A percentile compares a stretch with the other conserved stretches of the same genome.
Evolutionary conservation across 2,888 invertebrate species (phyloP).

Genomic region (Drosophila mayaguana): DNA sequence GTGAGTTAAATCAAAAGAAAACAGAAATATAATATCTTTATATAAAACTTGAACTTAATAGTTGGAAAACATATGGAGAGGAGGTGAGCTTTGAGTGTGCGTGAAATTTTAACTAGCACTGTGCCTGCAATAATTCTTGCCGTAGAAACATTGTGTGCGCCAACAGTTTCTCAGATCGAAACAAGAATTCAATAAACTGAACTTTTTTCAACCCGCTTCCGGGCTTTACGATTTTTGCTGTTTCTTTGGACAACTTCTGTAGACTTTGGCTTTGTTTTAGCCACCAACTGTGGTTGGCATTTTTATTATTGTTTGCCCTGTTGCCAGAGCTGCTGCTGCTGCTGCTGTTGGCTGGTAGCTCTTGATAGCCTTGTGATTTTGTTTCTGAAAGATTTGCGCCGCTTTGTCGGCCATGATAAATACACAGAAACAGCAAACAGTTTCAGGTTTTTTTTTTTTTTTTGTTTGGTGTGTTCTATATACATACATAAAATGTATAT

Average conservation of each 20-base stretch:
- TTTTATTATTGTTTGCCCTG: slow-evolving; percentile 72
- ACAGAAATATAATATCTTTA: neutral
- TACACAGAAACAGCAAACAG: slow-evolving; percentile 60
- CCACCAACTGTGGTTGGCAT: slow-evolving; percentile 77
- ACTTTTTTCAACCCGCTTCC: slow-evolving; percentile 62
- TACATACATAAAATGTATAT: slow-evolving; percentile 7
- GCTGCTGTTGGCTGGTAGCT: slow-evolving; percentile 30
- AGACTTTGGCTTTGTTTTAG: slow-evolving; percentile 52
- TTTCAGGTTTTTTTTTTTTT: slow-evolving; percentile 65
- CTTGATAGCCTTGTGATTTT: slow-evolving; percentile 79
- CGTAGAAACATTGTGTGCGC: neutral
- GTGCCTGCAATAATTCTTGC: slow-evolving; percentile 27
- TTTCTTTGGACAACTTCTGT: slow-evolving; percentile 34
- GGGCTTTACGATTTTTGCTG: slow-evolving; percentile 56
- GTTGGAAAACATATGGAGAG: neutral
- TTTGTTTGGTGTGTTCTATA: neutral
- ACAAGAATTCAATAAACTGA: slow-evolving; percentile 75
- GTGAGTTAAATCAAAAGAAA: neutral
- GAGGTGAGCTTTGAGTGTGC: neutral
- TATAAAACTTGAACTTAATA: neutral
- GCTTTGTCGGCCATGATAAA: slow-evolving; percentile 79
- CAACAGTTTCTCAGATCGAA: slow-evolving; percentile 53
- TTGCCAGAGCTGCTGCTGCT: slow-evolving; percentile 22
- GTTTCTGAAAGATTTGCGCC: slow-evolving; percentile 64
- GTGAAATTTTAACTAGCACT: slow-evolving; percentile 23